Conservation (phyloP, 1,140 invertebrate species). For the Campoletis sonorensis region DNA sequence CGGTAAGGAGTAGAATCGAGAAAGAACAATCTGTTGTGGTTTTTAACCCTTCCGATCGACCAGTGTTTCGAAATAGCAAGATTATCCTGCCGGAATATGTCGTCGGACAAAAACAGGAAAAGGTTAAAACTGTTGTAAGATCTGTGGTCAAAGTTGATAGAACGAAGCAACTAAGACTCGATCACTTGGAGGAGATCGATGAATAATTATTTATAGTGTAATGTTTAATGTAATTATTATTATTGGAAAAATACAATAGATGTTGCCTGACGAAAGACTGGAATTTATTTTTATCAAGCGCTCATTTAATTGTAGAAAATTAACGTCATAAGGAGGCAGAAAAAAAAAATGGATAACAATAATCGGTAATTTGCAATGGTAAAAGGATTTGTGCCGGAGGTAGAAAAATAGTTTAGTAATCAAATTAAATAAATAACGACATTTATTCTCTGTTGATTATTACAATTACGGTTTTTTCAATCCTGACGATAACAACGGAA, state of each 20-base stretch:
- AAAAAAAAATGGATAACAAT: too few relatives aligned
- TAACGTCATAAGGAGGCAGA: too few relatives aligned
- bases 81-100: slow-evolving; percentile 88
- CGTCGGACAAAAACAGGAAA: slow-evolving; percentile 81
- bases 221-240: background rate
- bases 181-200: slow-evolving; percentile 80
- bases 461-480: too few relatives aligned
- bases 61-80: slow-evolving; percentile 81
- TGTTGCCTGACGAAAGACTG: too few relatives aligned
- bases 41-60: slow-evolving; percentile 72
- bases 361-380: too few relatives aligned
- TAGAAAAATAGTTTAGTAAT: too few relatives aligned
- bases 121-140: slow-evolving; percentile 73
- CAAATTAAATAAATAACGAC: too few relatives aligned
- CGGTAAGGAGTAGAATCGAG: slow-evolving; percentile 13
- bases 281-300: too few relatives aligned
- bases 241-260: background rate
- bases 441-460: too few relatives aligned
- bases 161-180: slow-evolving; percentile 76
- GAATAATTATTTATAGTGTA: slow-evolving; percentile 57
- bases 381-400: too few relatives aligned
- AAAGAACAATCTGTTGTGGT: slow-evolving; percentile 42
- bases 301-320: too few relatives aligned
- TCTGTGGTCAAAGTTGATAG: slow-evolving; percentile 62
- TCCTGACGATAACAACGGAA: too few relatives aligned